Evolutionary conservation across 1,140 invertebrate genomes (phyloP), one percentile per base, ranked within the genome.

Genomic region (Habropoda laboriosa): DNA sequence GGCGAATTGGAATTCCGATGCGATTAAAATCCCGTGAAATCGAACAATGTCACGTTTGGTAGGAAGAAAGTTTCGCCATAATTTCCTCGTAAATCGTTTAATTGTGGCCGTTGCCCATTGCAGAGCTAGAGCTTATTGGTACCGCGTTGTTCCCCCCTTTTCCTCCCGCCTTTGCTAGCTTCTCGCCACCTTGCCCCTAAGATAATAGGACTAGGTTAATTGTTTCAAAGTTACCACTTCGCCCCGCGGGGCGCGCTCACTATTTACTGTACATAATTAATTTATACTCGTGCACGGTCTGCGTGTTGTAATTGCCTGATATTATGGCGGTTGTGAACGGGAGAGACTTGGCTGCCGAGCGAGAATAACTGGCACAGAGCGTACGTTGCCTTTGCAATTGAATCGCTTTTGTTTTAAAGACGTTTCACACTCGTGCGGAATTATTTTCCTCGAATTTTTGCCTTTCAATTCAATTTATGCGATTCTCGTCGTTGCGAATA

Each of bases 261-360:
- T 87, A 88, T 89, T 89, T 88, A 87, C 80, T 64, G 80, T 79
- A 76, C 82, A 67, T 89, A 89, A 89, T 89, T 89, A 88, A 89
- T 89, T 87, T 87, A 88, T 82, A 79, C 76, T 47, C 40, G 76
- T 38, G 53, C 40, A 18, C 51, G 53, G 71, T 32, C 72, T 61
- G 57, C 57, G 75, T 47, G 68, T 78, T 89, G 40, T 86, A 89
- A 89, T 86, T 82, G 75, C 68, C 32, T 60, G 73, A 86, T 88
- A 87, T 82, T 81, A 76, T 35, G 32, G 27, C 61, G 18, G 7
- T n/a, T 13, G 30, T 27, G 21, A 16, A 18, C 35, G 12, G n/a
- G n/a, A 30, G 63, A 21, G 24, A 45, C 27, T 45, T 13, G 0
- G 40, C 30, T 16, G 40, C 8, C 24, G 30, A 64, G 7, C 7